Percentiles rank a stretch among this genome's conserved stretches.
phyloP scores from a whole-genome alignment of 2,113 vertebrate genomes.

The Propithecus coquereli region DNA sequence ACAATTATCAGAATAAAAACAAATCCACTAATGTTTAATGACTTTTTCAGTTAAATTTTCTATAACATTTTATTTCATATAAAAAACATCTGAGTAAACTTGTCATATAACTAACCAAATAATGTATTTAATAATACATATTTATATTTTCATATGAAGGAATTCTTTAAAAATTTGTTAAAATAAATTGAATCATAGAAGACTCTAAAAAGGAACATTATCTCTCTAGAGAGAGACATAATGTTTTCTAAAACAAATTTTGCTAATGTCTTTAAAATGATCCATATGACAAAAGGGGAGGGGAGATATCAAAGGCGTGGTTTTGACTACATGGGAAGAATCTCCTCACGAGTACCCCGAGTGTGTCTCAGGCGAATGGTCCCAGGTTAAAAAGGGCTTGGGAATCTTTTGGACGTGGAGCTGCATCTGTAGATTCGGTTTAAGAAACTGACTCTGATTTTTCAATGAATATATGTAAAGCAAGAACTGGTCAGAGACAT shows the following conservation, averaged over 20 bases:
- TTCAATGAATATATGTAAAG: background rate
- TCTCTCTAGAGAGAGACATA: background rate
- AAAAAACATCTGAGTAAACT: background rate
- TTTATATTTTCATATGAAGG: background rate
- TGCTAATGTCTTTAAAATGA: background rate
- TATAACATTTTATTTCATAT: background rate
- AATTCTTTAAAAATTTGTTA: background rate
- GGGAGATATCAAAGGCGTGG: background rate
- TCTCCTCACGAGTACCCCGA: background rate
- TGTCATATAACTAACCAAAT: background rate
- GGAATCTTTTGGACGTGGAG: background rate
- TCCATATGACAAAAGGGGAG: background rate
- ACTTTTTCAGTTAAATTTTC: background rate
- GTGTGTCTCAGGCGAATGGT: background rate
- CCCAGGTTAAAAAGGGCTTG: background rate
- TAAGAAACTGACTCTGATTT: background rate
- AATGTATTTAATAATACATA: background rate
- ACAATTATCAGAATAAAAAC: background rate
- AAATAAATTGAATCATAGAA: background rate
- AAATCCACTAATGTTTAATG: background rate
- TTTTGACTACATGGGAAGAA: background rate
- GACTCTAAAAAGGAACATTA: background rate
- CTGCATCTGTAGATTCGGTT: background rate
- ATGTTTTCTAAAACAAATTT: background rate
- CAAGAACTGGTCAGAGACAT: background rate